phyloP scores from a whole-genome alignment of 2,797 vertebrate genomes.

The Cottoperca gobio region DNA sequence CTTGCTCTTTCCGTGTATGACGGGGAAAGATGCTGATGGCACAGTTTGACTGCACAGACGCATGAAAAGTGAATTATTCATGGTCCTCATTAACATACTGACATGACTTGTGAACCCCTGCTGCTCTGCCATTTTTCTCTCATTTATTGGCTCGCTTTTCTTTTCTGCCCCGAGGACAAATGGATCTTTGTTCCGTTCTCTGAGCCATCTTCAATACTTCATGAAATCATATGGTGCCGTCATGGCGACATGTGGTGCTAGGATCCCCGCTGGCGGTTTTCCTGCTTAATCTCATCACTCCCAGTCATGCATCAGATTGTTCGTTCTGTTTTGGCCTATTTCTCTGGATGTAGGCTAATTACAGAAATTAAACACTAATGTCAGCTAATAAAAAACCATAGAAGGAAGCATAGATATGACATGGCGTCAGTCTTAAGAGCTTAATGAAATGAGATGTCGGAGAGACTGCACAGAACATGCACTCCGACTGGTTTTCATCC shows the following conservation, averaged over 20 bases:
- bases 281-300: constrained; percentile 23
- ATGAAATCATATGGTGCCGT: constrained; percentile 78
- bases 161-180: constrained; percentile 34
- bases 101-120: constrained; percentile 32
- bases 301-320: constrained; percentile 23
- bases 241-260: constrained; percentile 63
- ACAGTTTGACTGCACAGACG: constrained; percentile 8
- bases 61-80: constrained; percentile 64
- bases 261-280: constrained; percentile 39
- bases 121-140: constrained; percentile 42
- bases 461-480: background rate
- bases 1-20: background rate
- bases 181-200: constrained; percentile 36
- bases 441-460: background rate
- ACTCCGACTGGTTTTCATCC: background rate
- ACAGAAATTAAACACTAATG: constrained; percentile 1
- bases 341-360: constrained; percentile 44
- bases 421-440: background rate
- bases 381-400: background rate
- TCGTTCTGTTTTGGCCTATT: constrained; percentile 46
- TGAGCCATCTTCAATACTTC: constrained; percentile 74
- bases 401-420: background rate
- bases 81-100: constrained; percentile 50
- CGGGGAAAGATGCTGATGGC: constrained; percentile 5
- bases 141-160: constrained; percentile 29